Evolutionary conservation across 1,140 invertebrate genomes (phyloP).

Genomic region (Helicoverpa zea): DNA sequence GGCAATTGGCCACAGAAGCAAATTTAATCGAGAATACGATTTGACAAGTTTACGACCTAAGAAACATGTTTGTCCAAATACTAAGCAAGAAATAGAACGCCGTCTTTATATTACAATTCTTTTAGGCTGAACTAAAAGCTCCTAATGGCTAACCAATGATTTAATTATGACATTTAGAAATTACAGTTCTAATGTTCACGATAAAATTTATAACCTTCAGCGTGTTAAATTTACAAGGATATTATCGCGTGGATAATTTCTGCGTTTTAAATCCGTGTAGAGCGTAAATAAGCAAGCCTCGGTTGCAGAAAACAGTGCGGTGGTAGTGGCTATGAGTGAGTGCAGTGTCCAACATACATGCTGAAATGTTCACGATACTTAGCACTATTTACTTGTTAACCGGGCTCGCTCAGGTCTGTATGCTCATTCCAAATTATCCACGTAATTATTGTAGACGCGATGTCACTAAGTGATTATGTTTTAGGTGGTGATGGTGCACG

Average conservation of each 20-base stretch:
- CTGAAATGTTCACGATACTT: slow-evolving; percentile 44
- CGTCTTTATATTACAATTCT: slow-evolving; percentile 17
- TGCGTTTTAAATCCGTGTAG: slow-evolving; percentile 62
- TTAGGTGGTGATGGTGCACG: slow-evolving; percentile 59
- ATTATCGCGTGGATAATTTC: slow-evolving; percentile 80
- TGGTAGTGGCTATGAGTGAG: slow-evolving; percentile 61
- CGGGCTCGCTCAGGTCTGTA: slow-evolving; percentile 42
- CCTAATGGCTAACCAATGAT: background rate
- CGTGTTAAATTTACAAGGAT: slow-evolving; percentile 68
- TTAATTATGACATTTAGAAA: slow-evolving; percentile 39
- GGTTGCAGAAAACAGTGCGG: slow-evolving; percentile 62
- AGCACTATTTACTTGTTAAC: slow-evolving; percentile 41
- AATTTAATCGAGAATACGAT: slow-evolving; percentile 40
- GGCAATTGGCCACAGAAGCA: slow-evolving; percentile 42
- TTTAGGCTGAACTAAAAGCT: background rate
- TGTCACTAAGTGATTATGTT: slow-evolving; percentile 51
- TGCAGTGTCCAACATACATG: slow-evolving; percentile 51
- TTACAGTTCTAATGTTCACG: slow-evolving; percentile 46
- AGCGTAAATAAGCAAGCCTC: slow-evolving; percentile 66
- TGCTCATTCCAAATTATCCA: slow-evolving; percentile 15
- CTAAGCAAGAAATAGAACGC: background rate
- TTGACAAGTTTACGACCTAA: slow-evolving; percentile 40
- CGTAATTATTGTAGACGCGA: slow-evolving; percentile 26
- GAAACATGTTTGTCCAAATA: slow-evolving; percentile 28
- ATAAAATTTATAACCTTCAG: slow-evolving; percentile 55